Evolutionary conservation across 2,113 vertebrate genomes (phyloP), one percentile per base, ranked within the genome.

Genomic region (Microtus pennsylvanicus): DNA sequence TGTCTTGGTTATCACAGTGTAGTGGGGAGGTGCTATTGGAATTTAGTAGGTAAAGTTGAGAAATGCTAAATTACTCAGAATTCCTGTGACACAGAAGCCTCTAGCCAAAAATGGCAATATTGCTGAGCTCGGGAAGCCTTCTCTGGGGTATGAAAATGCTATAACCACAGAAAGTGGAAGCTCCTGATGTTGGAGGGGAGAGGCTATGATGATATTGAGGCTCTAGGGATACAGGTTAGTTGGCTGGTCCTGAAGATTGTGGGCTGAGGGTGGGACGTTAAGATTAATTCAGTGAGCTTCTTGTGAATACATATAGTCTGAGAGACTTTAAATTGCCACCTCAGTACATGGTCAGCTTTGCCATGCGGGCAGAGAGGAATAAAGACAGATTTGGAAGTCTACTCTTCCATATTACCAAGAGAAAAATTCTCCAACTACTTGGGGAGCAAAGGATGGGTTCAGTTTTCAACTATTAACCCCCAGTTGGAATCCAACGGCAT

Each of bases 371-470:
- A 91, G 50, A 76, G 72, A 75, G 61, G 74, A 72, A 82, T 33
- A n/a, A 93, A 91, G 81, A 38, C 30, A 52, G 45, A 65, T 42
- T 81, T 89, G 90, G 72, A 94, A 28, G 17, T 81, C 12, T 45
- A 67, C 67, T 77, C 19, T 35, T 90, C 17, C 45, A 10, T 88
- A 50, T 65, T 76, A 30, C 17, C 26, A 21, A 61, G 7, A 58
- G 47, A 82, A 72, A 26, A 50, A 76, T 42, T 87, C 72, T 21
- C 12, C 47, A 76, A 4, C 42, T 72, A 33, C 77, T 96, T 92
- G 58, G 42, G 52, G 7, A n/a, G 11, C 82, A 77, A 65, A 82
- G 47, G 5, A 55, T 24, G 21, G 83, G 17, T 85, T 88, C 26
- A 28, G 42, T 8, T 78, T 94, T 12, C 47, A 58, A 19, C n/a